Base-by-base conservation (phyloP, 92 coral and sea anemone genomes). In the Porites divaricata region DNA sequence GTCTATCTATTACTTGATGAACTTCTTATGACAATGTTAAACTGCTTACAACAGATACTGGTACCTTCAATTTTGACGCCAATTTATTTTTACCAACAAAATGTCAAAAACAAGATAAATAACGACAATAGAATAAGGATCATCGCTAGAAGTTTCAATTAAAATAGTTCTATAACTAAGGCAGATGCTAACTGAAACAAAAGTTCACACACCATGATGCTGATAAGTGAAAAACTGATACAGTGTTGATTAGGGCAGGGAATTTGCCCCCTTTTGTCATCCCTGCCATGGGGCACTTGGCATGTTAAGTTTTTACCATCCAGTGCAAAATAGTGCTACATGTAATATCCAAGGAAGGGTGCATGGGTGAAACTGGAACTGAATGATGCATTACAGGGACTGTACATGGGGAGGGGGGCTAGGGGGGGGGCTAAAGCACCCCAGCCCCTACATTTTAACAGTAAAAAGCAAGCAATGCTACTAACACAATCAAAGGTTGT, bases 81-180 rank as follows among this genome's bases (percentile, higher is more conserved):
- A 65, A 65, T 65, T 65, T 65, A 65, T 65, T 65, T 65, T 65
- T n/a, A 65, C 70, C 14, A 65, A 65, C n/a, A 17, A 65, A 65
- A 17, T 65, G 16, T 17, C n/a, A 65, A 17, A 65, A 65, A 65
- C 70, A 65, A 65, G 70, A 65, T 65, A 65, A 65, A 65, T 6
- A 2, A 65, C 14, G 16, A 65, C 14, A 65, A 14, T 65, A 65
- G n/a, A 65, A 65, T 65, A 65, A 65, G 70, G n/a, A 65, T 65
- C 70, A 2, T 65, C 35, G 35, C 35, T 26, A 26, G 35, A 26
- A 26, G 35, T 26, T 26, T 26, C 35, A 2, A 26, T 26, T 26
- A 26, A 26, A 26, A 26, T 26, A 26, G 28, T 25, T 25, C 28
- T 25, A 25, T 25, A 25, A 25, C 28, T 25, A 25, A 25, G 28